These are phyloP conservation scores for Muraenolepis orangiensis DNA, from an alignment of 2,797 vertebrate species.

Conservation along the genomic window DNA sequence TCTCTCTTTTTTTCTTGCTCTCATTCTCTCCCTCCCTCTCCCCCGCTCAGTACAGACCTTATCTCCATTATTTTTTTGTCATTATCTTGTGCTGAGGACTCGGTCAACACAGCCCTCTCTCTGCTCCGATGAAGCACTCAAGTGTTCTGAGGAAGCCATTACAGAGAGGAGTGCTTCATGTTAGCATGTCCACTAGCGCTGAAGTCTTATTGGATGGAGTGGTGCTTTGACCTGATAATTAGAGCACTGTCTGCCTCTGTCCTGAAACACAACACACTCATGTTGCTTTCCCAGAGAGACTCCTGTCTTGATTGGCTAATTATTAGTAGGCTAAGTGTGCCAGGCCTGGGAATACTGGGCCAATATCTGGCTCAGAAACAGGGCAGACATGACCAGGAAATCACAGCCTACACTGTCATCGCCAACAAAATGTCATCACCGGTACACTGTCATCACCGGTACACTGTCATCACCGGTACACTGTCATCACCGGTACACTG, in stretches of 20 bases:
- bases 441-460: not conserved
- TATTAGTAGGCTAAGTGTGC: conserved; percentile 15
- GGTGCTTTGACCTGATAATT: not conserved
- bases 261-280: not conserved
- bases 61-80: not conserved
- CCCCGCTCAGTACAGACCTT: not conserved
- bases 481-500: not conserved
- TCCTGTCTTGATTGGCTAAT: conserved; percentile 26
- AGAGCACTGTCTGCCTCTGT: conserved; percentile 23
- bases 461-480: not conserved
- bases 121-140: not conserved
- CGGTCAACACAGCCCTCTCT: not conserved
- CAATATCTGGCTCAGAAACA: conserved; percentile 7
- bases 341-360: conserved; percentile 14
- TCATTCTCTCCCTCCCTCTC: not conserved
- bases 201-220: not conserved
- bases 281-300: conserved; percentile 6
- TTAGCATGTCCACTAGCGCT: not conserved
- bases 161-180: not conserved
- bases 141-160: not conserved
- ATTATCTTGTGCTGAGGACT: not conserved
- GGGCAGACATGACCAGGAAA: conserved; percentile 14
- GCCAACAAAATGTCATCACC: not conserved
- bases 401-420: conserved; percentile 4
- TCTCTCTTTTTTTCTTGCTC: not conserved